phyloP scores from a whole-genome alignment of 2,888 invertebrate species.

The Thymelicus acteon region DNA sequence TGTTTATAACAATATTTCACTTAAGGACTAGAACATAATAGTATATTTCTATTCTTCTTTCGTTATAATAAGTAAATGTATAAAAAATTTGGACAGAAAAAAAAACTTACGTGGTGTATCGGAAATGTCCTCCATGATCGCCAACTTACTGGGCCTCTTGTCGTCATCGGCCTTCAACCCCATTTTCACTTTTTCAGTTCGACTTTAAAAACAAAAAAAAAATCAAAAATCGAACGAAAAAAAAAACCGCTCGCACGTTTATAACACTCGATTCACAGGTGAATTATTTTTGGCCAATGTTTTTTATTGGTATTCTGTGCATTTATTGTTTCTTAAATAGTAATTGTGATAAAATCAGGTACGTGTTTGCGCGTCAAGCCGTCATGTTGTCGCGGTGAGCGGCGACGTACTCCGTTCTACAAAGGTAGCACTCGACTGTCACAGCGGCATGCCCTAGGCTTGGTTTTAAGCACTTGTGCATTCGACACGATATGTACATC shows the following conservation, averaged over 20 bases:
- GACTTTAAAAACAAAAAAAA: conserved; percentile 49
- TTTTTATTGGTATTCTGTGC: conserved; percentile 54
- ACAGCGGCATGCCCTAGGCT: conserved; percentile 62
- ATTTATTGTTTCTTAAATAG: conserved; percentile 44
- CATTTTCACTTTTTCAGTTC: conserved; percentile 68
- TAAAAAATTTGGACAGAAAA: not conserved
- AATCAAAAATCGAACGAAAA: conserved; percentile 47
- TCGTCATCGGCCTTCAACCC: conserved; percentile 78
- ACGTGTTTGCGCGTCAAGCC: conserved; percentile 61
- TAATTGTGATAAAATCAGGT: conserved; percentile 38
- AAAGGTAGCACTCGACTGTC: conserved; percentile 76
- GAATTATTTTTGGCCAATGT: conserved; percentile 57
- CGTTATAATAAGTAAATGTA: no score
- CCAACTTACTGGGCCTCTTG: conserved; percentile 79
- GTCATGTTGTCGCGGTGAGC: conserved; percentile 51
- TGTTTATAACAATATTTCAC: no score
- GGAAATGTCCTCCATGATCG: conserved; percentile 77
- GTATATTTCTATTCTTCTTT: no score
- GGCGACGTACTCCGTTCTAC: conserved; percentile 58
- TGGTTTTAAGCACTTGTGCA: conserved; percentile 70
- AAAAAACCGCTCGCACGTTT: conserved; percentile 45
- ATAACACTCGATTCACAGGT: conserved; percentile 35
- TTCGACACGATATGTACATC: conserved; percentile 43
- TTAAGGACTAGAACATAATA: no score
- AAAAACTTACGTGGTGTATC: conserved; percentile 71